phyloP scores from a whole-genome alignment of 2,113 vertebrate genomes.

The Hippocampus abdominalis region DNA sequence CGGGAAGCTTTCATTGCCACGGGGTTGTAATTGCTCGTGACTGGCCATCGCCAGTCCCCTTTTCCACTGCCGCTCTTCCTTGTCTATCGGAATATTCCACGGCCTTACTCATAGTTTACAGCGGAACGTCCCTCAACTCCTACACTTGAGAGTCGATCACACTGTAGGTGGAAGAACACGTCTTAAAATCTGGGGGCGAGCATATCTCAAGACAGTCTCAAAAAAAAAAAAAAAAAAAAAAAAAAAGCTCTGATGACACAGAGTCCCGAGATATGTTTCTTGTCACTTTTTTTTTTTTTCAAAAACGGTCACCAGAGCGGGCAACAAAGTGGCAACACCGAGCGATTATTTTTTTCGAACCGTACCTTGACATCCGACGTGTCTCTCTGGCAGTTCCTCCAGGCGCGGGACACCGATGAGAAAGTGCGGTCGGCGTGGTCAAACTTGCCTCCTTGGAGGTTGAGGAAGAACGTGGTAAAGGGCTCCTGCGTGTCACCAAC shows the following conservation, averaged over 20 bases:
- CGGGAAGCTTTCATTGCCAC: slow-evolving; percentile 65
- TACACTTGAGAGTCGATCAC: background rate
- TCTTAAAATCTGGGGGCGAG: no score
- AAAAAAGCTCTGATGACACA: background rate
- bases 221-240: no score
- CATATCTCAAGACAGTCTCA: no score
- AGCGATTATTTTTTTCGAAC: no score
- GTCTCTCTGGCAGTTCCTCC: slow-evolving; percentile 97
- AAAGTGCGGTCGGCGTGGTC: slow-evolving; percentile 97
- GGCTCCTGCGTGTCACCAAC: slow-evolving; percentile 79
- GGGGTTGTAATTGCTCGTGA: slow-evolving; percentile 73
- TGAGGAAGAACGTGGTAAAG: slow-evolving; percentile 95
- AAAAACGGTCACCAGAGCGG: background rate
- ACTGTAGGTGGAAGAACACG: background rate
- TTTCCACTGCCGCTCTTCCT: slow-evolving; percentile 29
- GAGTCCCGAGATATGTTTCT: no score
- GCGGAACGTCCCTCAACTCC: background rate
- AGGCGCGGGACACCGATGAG: slow-evolving; percentile 91
- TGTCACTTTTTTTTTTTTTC: no score
- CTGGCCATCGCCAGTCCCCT: slow-evolving; percentile 58
- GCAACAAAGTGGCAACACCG: background rate
- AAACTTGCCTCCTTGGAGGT: slow-evolving; percentile 98
- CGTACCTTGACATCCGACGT: slow-evolving; percentile 97
- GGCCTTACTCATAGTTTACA: background rate
- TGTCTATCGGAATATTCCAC: slow-evolving; percentile 17